phyloP scores from a whole-genome alignment of 2,888 invertebrate species.

The Pristionchus fissidentatus region DNA sequence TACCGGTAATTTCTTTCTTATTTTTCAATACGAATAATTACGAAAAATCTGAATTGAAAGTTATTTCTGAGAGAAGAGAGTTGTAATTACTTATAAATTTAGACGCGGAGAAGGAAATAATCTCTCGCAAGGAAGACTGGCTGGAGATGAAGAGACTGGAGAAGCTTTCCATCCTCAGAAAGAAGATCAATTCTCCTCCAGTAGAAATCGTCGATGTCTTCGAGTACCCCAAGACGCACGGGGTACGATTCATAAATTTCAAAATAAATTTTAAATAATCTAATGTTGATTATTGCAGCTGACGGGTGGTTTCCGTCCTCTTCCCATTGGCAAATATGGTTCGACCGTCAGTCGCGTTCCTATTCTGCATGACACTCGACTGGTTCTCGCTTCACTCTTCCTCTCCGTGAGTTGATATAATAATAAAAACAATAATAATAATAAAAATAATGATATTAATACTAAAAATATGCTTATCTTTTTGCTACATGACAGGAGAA shows the following conservation, averaged over 20 bases:
- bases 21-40: background rate
- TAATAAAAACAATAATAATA: background rate
- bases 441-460: background rate
- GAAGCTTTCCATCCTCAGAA: background rate
- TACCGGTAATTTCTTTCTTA: background rate
- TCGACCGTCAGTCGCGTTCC: background rate
- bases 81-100: background rate
- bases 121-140: background rate
- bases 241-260: too few species aligned
- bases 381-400: background rate
- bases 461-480: too few species aligned
- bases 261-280: too few species aligned
- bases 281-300: background rate
- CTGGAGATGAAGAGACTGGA: background rate
- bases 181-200: background rate
- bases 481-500: too few species aligned
- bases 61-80: background rate
- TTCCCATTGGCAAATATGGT: background rate
- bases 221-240: background rate
- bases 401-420: background rate
- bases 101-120: background rate
- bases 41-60: background rate
- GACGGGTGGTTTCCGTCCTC: slow-evolving; percentile 1
- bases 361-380: background rate
- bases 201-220: background rate